Percentiles rank a stretch among this genome's conserved stretches.
These are phyloP conservation scores for Siniperca undulata DNA, from an alignment of 2,797 vertebrate genomes.

Conservation along the genomic window DNA sequence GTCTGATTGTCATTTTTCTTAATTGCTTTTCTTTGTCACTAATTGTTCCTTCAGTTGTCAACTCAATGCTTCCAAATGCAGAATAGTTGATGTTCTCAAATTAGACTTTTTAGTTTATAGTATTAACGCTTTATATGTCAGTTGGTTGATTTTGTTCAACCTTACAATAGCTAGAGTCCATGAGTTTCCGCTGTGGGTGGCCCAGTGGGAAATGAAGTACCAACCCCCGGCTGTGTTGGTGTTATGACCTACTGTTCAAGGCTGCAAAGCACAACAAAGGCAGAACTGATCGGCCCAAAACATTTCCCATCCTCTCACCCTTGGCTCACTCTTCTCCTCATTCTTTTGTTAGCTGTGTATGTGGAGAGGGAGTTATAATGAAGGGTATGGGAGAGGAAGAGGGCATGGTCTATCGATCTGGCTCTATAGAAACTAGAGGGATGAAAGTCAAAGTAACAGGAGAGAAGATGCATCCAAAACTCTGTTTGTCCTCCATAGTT, in stretches of 20 bases:
- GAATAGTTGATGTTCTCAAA: not conserved
- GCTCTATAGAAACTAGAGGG: constrained; percentile 2
- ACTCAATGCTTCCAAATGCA: not conserved
- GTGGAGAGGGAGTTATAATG: constrained; percentile 14
- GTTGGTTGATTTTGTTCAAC: not conserved
- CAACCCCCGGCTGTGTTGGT: not conserved
- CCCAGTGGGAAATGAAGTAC: constrained; percentile 38
- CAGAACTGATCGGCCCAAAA: constrained; percentile 12
- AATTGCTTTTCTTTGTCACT: not conserved
- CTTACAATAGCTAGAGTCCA: not conserved
- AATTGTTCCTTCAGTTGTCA: not conserved
- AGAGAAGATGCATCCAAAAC: not conserved
- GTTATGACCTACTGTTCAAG: constrained; percentile 17
- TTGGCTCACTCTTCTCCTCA: not conserved
- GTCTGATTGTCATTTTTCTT: not conserved
- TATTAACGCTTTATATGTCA: not conserved
- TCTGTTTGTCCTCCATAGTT: not conserved
- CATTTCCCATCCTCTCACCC: constrained; percentile 16
- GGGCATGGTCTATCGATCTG: constrained; percentile 21
- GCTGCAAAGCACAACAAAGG: constrained; percentile 24
- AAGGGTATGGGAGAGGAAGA: not conserved
- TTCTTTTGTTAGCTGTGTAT: constrained; percentile 28
- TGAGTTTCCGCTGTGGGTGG: not conserved
- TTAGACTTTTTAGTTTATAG: not conserved
- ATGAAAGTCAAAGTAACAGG: constrained; percentile 9